These are phyloP conservation scores for Balaenoptera acutorostrata DNA, from an alignment of 2,113 vertebrate species.

Conservation along the genomic window DNA sequence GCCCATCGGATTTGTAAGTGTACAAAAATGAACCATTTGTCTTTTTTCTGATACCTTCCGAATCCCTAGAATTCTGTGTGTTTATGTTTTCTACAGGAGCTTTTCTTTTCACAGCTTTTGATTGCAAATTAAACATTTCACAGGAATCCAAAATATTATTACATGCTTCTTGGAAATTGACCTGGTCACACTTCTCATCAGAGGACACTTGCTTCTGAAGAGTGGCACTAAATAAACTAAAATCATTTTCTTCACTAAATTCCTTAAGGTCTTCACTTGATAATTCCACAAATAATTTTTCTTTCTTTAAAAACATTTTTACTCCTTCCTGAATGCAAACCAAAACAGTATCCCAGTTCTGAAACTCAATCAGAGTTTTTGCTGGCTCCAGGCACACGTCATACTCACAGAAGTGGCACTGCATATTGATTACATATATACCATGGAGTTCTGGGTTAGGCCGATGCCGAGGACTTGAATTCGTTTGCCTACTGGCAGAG, in stretches of 20 bases:
- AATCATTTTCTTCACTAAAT: constrained; percentile 75
- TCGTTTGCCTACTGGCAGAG: constrained; percentile 61
- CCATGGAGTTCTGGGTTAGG: constrained; percentile 85
- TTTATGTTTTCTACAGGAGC: background rate
- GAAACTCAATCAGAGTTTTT: constrained; percentile 96
- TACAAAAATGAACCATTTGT: constrained; percentile 28
- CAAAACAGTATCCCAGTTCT: constrained; percentile 90
- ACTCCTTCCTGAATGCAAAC: constrained; percentile 89
- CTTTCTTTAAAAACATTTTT: constrained; percentile 88
- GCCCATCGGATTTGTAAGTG: constrained; percentile 19
- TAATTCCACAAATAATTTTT: constrained; percentile 86
- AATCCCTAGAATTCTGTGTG: constrained; percentile 25
- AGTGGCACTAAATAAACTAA: constrained; percentile 54
- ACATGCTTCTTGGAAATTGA: constrained; percentile 67
- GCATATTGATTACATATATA: constrained; percentile 91
- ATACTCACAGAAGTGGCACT: constrained; percentile 89
- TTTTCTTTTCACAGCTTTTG: constrained; percentile 87
- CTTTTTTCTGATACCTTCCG: constrained; percentile 45
- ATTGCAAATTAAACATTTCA: constrained; percentile 82
- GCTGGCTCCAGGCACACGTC: constrained; percentile 94
- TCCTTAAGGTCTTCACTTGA: constrained; percentile 84
- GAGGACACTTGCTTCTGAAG: constrained; percentile 58
- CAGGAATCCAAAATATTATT: constrained; percentile 77
- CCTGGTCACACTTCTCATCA: constrained; percentile 30
- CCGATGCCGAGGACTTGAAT: constrained; percentile 81